Evolutionary conservation across 23 tunicate genomes (phyloP), one percentile per base, ranked within the genome.

Genomic region (Phallusia fumigata): DNA sequence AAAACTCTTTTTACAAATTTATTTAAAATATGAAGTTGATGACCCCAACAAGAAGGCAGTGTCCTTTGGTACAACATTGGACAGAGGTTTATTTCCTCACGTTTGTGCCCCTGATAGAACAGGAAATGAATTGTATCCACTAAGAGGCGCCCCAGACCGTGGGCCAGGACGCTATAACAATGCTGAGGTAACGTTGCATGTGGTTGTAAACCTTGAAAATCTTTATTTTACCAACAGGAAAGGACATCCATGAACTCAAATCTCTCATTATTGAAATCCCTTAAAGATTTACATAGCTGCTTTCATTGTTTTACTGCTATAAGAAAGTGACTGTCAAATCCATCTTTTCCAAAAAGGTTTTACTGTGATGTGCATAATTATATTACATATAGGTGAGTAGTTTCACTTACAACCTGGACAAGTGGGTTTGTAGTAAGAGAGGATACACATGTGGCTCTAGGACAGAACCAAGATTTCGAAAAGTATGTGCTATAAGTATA

Each of bases 81-180:
- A 87, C 75, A 65, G 97, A 77, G 97, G 97, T 31, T 75, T 87
- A 30, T 92, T 92, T 76, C 97, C 97, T 10, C 87, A 83, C 33
- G 65, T 86, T 52, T 92, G 97, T 65, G 97, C 88, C 16, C 91
- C 91, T 45, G 97, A 92, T 76, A 32, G 97, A 45, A 76, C 83
- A 19, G 97, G 97, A 53, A 92, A 92, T 83, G 91, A 92, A 84
- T 35, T 92, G 33, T 78, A 83, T 65, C 91, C 97, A 0, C 74
- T 92, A 2, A 65, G 85, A 33, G 97, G 97, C 0, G 87, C 97
- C 22, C 97, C 97, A 11, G 87, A 86, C 36, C 65, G 97, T 33
- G 97, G 97, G 3, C 97, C 97, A n/a, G 97, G 97, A 2, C 79
- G 86, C 33, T 92, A 92, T 74, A 79, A 92, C 83, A 92, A 92